Evolutionary conservation across 2,797 vertebrate genomes (phyloP).

Genomic region (Gephyroberyx darwinii): DNA sequence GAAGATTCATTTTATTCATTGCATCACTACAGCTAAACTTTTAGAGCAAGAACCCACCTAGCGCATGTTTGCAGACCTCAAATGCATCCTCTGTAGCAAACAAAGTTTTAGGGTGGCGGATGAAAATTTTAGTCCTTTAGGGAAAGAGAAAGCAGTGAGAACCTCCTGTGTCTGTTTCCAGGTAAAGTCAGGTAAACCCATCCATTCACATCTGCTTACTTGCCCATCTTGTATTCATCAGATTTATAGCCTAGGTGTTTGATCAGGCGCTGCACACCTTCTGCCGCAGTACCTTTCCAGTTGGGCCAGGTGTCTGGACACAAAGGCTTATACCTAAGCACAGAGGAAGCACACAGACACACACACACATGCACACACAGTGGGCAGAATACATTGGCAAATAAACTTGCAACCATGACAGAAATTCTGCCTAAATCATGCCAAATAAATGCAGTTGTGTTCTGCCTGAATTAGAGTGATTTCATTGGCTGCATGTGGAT

Average conservation of each 20-base stretch:
- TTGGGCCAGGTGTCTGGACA: conserved; percentile 97
- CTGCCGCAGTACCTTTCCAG: conserved; percentile 88
- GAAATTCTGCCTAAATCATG: too few relatives aligned
- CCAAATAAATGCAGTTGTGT: not conserved
- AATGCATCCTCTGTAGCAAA: conserved; percentile 97
- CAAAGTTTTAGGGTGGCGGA: conserved; percentile 92
- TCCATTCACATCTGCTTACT: conserved; percentile 71
- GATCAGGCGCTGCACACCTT: conserved; percentile 88
- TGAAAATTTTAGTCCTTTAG: conserved; percentile 95
- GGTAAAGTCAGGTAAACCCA: not conserved
- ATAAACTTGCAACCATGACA: not conserved
- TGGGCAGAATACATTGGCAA: too few relatives aligned
- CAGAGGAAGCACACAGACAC: not conserved
- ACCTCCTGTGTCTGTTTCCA: not conserved
- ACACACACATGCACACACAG: not conserved
- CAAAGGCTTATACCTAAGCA: conserved; percentile 90
- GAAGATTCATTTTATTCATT: not conserved
- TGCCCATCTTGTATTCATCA: conserved; percentile 94
- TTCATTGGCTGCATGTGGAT: not conserved
- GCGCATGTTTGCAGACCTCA: conserved; percentile 90
- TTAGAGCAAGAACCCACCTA: conserved; percentile 80
- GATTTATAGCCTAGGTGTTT: conserved; percentile 90
- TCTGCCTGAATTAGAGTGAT: not conserved
- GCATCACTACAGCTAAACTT: not conserved
- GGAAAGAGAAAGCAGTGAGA: conserved; percentile 10